Base-by-base conservation (phyloP, 2,797 vertebrate species). In the Ctenopoma kingsleyae region DNA sequence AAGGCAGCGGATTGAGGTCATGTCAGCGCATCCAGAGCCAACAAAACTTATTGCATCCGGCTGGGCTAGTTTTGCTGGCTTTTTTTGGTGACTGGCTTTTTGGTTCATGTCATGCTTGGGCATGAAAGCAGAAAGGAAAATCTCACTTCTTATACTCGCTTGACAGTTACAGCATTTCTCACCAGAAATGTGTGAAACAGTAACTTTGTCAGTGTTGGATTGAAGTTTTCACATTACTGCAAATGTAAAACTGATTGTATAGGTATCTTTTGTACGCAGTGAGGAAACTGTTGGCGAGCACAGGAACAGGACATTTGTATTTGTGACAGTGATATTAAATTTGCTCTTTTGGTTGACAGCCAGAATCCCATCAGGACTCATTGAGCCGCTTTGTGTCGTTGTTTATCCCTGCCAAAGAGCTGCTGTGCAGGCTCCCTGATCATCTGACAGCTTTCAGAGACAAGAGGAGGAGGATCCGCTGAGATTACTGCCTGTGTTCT, bases 1-100 rank as follows among this genome's bases (percentile, higher is more conserved):
- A 2, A 60, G 40, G 32, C 67, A 38, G 79, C 27, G 72, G 86
- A 89, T 86, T 89, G 75, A 85, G 90, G 85, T 86, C 89, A 88
- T 46, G 23, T 77, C 75, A 82, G 58, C 67, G 54, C 23, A 47
- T 54, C 64, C 56, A 41, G 52, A 71, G 51, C 65, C 70, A 51
- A 69, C 46, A 51, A 43, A 86, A 79, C 20, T 53, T 80, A 46
- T 30, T 50, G 70, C 32, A 7, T 5, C 15, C 15, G 12, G 54
- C 62, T 19, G 20, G 35, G 20, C 43, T 72, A 12, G 10, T 65
- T 74, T 38, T 38, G 41, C 22, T 43, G 41, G 44, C 5, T 70
- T 48, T 9, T 8, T 32, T 19, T 32, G 12, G 30, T 36, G 68
- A 75, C 20, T 32, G 46, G 43, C 38, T 60, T 62, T 59, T 20